Percentiles rank a stretch among this genome's conserved stretches.
These are phyloP conservation scores for Reticulitermes lucifugus DNA, from an alignment of 2,888 invertebrate genomes.

Conservation along the genomic window DNA sequence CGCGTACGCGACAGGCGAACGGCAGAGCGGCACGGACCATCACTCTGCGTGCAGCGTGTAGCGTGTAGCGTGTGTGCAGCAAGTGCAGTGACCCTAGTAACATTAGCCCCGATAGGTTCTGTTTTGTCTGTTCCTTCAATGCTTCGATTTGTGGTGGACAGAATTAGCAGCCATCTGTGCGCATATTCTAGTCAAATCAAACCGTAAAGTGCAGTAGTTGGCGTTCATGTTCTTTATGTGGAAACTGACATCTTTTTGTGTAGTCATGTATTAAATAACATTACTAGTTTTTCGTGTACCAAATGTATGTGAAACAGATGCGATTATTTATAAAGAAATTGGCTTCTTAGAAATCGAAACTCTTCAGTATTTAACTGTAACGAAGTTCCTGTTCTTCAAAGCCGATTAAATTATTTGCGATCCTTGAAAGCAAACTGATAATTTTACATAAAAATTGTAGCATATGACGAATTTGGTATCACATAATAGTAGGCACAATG, in stretches of 20 bases:
- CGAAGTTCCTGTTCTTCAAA: no score
- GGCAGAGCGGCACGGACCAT: not conserved
- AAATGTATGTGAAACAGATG: not conserved
- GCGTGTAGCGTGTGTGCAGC: not conserved
- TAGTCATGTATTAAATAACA: no score
- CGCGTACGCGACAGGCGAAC: not conserved
- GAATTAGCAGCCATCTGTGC: not conserved
- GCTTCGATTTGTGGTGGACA: not conserved
- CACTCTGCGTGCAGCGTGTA: not conserved
- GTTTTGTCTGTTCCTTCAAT: not conserved
- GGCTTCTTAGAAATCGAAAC: no score
- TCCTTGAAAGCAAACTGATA: no score
- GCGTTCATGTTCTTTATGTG: not conserved
- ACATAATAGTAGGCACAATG: no score
- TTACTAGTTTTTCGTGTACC: not conserved
- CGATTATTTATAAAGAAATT: no score
- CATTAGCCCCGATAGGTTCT: not conserved
- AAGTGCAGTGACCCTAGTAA: not conserved
- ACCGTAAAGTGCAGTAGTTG: not conserved
- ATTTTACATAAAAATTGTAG: no score
- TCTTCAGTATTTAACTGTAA: no score
- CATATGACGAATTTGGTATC: no score
- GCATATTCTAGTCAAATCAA: not conserved
- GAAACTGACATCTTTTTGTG: not conserved
- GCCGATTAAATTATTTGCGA: no score